Base-by-base conservation (phyloP, 2,888 invertebrate genomes). In the Caenorhabditis drosophilae region DNA sequence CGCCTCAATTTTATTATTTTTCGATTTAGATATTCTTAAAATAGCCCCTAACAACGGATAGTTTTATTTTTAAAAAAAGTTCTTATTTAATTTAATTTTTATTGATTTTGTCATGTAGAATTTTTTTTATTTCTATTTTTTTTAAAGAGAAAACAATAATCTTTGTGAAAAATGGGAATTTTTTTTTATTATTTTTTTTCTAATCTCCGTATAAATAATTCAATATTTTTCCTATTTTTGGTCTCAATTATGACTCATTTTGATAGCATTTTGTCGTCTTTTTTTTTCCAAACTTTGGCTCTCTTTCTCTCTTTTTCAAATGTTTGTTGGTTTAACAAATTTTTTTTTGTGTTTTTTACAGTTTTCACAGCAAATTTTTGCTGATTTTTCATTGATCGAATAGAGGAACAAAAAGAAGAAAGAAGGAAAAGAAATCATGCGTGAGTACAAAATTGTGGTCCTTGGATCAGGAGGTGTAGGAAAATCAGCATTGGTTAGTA, bases 361-460 rank as follows among this genome's bases (percentile, higher is more conserved):
- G n/a, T n/a, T n/a, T n/a, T n/a, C n/a, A n/a, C n/a, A n/a, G n/a
- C n/a, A n/a, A n/a, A n/a, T n/a, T 31, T 31, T 31, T 31, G 31
- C 31, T 31, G 6, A 9, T 31, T 31, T 31, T 31, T 31, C 31
- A 31, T 31, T 31, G 7, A 12, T 12, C 31, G 31, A 31, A n/a
- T n/a, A n/a, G n/a, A n/a, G n/a, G n/a, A n/a, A n/a, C n/a, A n/a
- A n/a, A n/a, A n/a, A n/a, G n/a, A n/a, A n/a, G n/a, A n/a, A n/a
- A n/a, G n/a, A n/a, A n/a, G n/a, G n/a, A n/a, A n/a, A n/a, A n/a
- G n/a, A n/a, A n/a, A n/a, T 9, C 7, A 98, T 98, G 98, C 92
- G 97, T 87, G 98, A 98, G 89, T 98, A 98, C 89, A 98, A 98
- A 89, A 93, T 98, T 87, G 98, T 98, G 80, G 97, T 98, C 83